A percentile compares a stretch with the other conserved stretches of the same genome.
These are phyloP conservation scores for Chaetorhynchus papuensis DNA, from an alignment of 2,113 vertebrate genomes.

Conservation along the genomic window DNA sequence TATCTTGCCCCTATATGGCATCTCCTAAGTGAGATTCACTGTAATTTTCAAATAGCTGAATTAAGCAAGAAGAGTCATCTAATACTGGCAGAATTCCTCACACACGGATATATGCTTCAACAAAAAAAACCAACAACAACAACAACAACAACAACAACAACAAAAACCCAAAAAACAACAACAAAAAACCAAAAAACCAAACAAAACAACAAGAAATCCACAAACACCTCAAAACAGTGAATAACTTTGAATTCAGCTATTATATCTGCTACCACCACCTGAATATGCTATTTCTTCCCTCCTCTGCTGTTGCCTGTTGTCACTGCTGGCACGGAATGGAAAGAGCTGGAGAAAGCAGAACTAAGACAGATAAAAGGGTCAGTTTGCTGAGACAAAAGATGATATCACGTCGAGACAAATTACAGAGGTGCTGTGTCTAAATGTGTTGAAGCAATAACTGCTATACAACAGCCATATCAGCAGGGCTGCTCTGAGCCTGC, in stretches of 20 bases:
- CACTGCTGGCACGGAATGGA: not conserved
- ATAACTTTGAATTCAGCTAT: not conserved
- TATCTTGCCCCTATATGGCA: not conserved
- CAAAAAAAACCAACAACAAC: not conserved
- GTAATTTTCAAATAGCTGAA: not conserved
- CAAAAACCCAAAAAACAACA: too few relatives aligned
- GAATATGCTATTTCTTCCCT: not conserved
- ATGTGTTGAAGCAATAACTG: constrained; percentile 65
- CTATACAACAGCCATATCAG: constrained; percentile 65
- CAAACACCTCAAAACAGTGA: not conserved
- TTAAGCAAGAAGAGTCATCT: not conserved
- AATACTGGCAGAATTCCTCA: not conserved
- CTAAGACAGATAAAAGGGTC: constrained; percentile 58
- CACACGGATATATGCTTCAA: not conserved
- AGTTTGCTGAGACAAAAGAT: constrained; percentile 66
- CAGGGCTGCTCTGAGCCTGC: constrained; percentile 68
- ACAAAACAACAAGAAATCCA: not conserved
- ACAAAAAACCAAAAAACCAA: not conserved
- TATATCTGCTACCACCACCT: not conserved
- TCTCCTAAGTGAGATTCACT: not conserved
- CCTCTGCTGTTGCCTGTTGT: not conserved
- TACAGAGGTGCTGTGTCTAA: constrained; percentile 64
- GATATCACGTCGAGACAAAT: constrained; percentile 68
- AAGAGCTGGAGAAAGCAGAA: constrained; percentile 20
- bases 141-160: too few relatives aligned